phyloP scores from a whole-genome alignment of 2,113 vertebrate species.

The Typhlomys cinereus region DNA sequence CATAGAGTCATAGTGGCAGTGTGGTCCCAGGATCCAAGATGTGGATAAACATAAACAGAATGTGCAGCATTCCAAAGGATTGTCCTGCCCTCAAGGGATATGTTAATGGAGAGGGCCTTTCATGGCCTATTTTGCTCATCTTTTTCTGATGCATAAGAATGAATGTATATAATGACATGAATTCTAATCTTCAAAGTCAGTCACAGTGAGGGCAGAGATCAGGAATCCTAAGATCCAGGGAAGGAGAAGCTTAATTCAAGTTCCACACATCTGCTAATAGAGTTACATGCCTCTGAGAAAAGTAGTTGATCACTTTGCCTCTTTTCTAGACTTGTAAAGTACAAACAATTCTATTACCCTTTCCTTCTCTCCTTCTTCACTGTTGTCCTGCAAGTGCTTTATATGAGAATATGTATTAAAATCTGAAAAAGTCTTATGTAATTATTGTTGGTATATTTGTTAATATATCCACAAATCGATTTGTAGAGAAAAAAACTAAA shows the following conservation, averaged over 20 bases:
- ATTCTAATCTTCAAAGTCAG: neutral
- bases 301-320: neutral
- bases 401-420: constrained; percentile 7
- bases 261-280: neutral
- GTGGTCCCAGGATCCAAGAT: neutral
- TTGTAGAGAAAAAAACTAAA: neutral
- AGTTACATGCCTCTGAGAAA: neutral
- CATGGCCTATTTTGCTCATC: neutral
- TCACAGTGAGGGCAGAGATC: neutral
- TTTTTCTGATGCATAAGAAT: neutral
- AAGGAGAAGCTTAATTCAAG: neutral
- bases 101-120: neutral
- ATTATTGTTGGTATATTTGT: neutral
- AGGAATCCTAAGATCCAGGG: neutral
- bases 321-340: neutral
- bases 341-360: neutral
- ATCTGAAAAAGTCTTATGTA: neutral
- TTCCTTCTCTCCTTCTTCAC: neutral
- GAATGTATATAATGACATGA: neutral
- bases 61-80: neutral
- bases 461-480: neutral
- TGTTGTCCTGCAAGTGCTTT: constrained; percentile 17
- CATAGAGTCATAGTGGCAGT: neutral
- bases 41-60: no score
- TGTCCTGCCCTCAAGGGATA: neutral